A percentile compares a stretch with the other conserved stretches of the same genome.
Evolutionary conservation across 2,888 invertebrate genomes (phyloP).

Genomic region (Metellina segmentata): DNA sequence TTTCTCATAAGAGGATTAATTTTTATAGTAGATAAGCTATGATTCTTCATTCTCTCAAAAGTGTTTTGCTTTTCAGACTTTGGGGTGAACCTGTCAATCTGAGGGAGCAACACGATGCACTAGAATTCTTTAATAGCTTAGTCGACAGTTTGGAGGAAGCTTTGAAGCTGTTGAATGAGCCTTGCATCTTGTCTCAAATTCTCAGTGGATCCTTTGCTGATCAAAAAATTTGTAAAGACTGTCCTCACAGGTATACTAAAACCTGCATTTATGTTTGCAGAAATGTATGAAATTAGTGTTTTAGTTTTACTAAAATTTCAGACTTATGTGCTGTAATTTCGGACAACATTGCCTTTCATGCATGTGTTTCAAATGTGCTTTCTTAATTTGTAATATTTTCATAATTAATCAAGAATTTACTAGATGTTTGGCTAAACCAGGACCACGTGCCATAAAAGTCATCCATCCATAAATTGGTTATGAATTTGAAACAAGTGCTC

Average conservation of each 20-base stretch:
- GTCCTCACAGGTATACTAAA: conserved; percentile 87
- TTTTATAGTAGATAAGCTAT: no score
- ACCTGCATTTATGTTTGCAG: background rate
- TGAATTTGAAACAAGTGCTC: no score
- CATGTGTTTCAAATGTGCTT: background rate
- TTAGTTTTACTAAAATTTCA: background rate
- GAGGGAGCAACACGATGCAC: conserved; percentile 98
- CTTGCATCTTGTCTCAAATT: conserved; percentile 95
- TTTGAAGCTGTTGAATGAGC: conserved; percentile 93
- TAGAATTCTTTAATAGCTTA: conserved; percentile 98
- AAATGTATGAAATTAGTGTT: background rate
- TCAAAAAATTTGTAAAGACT: conserved; percentile 99
- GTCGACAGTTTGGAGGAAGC: conserved; percentile 98
- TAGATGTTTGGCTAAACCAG: no score
- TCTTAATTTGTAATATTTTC: no score
- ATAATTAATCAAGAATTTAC: no score
- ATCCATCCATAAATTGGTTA: no score
- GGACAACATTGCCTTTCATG: background rate
- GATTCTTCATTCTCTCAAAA: background rate
- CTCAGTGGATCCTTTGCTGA: conserved; percentile 98
- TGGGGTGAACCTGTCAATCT: conserved; percentile 98
- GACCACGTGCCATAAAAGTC: no score
- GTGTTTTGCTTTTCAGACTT: conserved; percentile 83
- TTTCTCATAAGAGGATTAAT: no score
- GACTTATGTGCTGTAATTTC: background rate